Conservation (phyloP, 2,797 vertebrate genomes). For the Anabacerthia variegaticeps region DNA sequence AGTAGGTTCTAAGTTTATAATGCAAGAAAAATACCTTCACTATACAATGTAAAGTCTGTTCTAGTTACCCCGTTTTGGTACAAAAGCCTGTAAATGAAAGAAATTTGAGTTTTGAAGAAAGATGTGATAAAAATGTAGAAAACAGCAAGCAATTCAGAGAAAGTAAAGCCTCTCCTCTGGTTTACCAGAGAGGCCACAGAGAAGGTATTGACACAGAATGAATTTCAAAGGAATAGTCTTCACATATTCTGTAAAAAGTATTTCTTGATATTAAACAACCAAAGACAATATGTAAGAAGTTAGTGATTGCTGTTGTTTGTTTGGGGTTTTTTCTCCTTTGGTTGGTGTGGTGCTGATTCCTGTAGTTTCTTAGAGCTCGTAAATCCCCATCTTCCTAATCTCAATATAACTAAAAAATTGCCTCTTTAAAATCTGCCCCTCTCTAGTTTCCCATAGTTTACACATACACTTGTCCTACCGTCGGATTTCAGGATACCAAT, state of each 20-base stretch:
- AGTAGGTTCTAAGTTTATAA: conserved; percentile 11
- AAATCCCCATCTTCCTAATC: background rate
- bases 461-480: background rate
- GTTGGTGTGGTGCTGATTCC: background rate
- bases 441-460: background rate
- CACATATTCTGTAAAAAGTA: conserved; percentile 55
- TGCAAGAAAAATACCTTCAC: background rate
- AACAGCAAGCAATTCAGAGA: background rate
- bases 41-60: conserved; percentile 27
- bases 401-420: background rate
- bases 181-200: background rate
- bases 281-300: conserved; percentile 48
- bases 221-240: conserved; percentile 21
- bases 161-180: conserved; percentile 3
- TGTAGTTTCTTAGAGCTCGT: background rate
- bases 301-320: conserved; percentile 36
- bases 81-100: background rate
- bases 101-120: background rate
- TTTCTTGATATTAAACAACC: conserved; percentile 70
- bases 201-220: background rate
- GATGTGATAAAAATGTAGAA: background rate
- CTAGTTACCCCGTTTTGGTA: background rate
- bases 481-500: background rate
- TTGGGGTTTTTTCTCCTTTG: background rate
- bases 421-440: background rate